A percentile compares a stretch with the other conserved stretches of the same genome.
phyloP scores from a whole-genome alignment of 2,888 invertebrate genomes.

The Mesopsocus fuscifrons region DNA sequence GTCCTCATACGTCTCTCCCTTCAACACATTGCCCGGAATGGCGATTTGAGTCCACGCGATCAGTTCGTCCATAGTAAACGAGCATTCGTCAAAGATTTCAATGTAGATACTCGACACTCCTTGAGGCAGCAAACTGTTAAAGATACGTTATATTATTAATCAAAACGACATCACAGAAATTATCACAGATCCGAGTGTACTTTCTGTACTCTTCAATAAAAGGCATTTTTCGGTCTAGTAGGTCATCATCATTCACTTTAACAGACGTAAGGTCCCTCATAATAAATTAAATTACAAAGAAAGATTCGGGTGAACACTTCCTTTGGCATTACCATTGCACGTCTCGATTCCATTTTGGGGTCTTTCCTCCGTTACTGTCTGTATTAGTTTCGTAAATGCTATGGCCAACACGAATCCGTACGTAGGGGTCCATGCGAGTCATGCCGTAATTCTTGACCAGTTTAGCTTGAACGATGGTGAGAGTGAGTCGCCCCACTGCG shows the following conservation, averaged over 20 bases:
- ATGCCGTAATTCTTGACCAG: constrained; percentile 88
- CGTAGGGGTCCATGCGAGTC: constrained; percentile 92
- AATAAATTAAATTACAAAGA: no score
- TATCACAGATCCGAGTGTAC: neutral
- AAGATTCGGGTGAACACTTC: no score
- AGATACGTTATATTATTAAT: no score
- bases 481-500: constrained; percentile 50
- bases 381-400: constrained; percentile 92
- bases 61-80: constrained; percentile 88
- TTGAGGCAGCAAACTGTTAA: constrained; percentile 55
- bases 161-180: no score
- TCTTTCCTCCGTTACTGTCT: constrained; percentile 84
- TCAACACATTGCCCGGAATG: constrained; percentile 65
- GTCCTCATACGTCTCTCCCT: constrained; percentile 83
- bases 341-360: constrained; percentile 89
- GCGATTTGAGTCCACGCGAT: constrained; percentile 86
- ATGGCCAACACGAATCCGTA: constrained; percentile 79
- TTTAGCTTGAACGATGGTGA: constrained; percentile 71
- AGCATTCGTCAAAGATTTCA: constrained; percentile 94
- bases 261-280: no score
- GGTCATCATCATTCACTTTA: no score
- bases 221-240: no score
- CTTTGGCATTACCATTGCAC: constrained; percentile 82
- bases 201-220: no score
- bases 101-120: constrained; percentile 77